Evolutionary conservation across 1,140 invertebrate genomes (phyloP), one percentile per base, ranked within the genome.

Genomic region (Palaemon carinicauda): DNA sequence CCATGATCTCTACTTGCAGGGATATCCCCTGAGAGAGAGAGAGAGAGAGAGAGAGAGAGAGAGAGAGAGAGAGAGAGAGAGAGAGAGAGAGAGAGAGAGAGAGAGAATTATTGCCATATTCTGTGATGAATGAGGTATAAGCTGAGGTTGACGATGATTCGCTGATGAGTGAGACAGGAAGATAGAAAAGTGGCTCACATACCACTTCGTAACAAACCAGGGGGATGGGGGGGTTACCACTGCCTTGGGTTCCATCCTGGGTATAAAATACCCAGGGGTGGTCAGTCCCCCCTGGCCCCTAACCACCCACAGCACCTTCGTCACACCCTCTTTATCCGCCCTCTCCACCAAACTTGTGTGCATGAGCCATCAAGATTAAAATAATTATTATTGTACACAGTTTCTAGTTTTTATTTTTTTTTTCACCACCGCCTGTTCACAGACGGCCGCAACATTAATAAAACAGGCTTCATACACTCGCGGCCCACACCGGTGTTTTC

Each of bases 321-420:
- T 29, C 74, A 69, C 53, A 52, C 54, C 82, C 29, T 51, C 29
- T 27, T 31, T 14, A n/a, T 27, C 73, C 71, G 31, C 54, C 65
- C 15, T 69, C 24, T 69, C 82, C 54, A 78, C 82, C 77, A 56
- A 86, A 86, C 65, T 51, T 74, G 71, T 24, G 80, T 60, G 83
- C 77, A 73, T 65, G 83, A 86, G 77, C 79, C 83, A 71, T 78
- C 52, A 80, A 79, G 77, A 73, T 71, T 86, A 41, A 41, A 41
- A 41, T 41, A 41, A 41, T 41, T 41, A 73, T n/a, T n/a, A n/a
- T n/a, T 80, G 60, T 86, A 86, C 83, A 86, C 83, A 31, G 60
- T 80, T 83, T 53, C 73, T 41, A 9, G 41, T 41, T 41, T 41
- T 3, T 41, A 1, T 41, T 41, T 41, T 41, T 41, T 53, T 51